phyloP scores from a whole-genome alignment of 1,140 invertebrate genomes.

The Daktulosphaira vitifoliae region DNA sequence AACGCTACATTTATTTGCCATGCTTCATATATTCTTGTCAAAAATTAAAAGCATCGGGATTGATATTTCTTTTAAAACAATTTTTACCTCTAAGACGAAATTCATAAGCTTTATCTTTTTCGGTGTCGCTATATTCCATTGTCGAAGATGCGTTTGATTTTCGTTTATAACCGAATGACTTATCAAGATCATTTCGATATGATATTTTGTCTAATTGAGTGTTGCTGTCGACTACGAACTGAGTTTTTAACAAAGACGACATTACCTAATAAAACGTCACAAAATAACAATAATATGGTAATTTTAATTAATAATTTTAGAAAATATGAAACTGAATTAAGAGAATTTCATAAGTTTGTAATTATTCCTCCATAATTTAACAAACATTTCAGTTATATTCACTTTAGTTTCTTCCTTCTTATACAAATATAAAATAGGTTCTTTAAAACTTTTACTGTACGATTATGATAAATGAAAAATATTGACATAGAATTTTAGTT shows the following conservation, averaged over 20 bases:
- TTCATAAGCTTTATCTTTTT: neutral
- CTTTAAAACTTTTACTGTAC: no score
- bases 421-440: no score
- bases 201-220: conserved; percentile 3
- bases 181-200: conserved; percentile 1
- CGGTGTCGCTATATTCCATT: neutral
- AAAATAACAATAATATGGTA: neutral
- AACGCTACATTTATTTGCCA: no score
- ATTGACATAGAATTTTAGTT: no score
- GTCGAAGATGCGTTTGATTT: neutral
- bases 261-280: neutral
- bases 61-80: neutral
- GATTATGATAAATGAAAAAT: no score
- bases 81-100: conserved; percentile 30
- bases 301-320: neutral
- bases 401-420: no score
- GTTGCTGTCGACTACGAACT: neutral
- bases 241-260: conserved; percentile 25
- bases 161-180: neutral
- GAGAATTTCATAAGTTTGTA: no score
- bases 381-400: no score
- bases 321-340: neutral
- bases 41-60: no score
- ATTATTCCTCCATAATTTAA: no score
- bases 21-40: no score